phyloP scores from a whole-genome alignment of 92 coral and sea anemone genomes.

The Palythoa grandiflora region DNA sequence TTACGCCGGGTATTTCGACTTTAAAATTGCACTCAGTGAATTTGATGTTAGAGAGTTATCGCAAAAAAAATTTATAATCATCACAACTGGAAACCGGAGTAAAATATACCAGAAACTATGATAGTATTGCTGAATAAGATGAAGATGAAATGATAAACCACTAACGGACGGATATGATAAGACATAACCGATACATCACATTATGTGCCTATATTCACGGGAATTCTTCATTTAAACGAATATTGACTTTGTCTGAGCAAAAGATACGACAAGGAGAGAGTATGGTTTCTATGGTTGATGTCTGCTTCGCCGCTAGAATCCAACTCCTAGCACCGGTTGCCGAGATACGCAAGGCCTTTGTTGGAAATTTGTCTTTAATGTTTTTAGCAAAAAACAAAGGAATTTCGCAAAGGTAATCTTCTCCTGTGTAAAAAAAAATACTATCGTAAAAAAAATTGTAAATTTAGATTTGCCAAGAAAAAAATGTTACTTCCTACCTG shows the following conservation, averaged over 20 bases:
- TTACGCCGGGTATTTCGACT: neutral
- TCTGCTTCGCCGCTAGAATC: slow-evolving; percentile 44
- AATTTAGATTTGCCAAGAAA: neutral
- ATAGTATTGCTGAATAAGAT: slow-evolving; percentile 35
- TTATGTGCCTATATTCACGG: slow-evolving; percentile 62
- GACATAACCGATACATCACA: slow-evolving; percentile 69
- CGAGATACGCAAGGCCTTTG: slow-evolving; percentile 39
- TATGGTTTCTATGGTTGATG: slow-evolving; percentile 38
- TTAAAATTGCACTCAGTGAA: neutral
- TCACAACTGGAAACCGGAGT: slow-evolving; percentile 14
- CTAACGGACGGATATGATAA: slow-evolving; percentile 74
- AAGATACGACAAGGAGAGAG: slow-evolving; percentile 14
- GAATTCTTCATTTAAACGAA: slow-evolving; percentile 73
- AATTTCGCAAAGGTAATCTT: slow-evolving; percentile 42
- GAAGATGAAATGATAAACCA: slow-evolving; percentile 68
- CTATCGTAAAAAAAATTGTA: neutral
- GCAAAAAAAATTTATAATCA: neutral
- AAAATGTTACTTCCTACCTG: neutral
- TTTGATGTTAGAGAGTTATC: slow-evolving; percentile 14
- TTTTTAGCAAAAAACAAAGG: slow-evolving; percentile 48
- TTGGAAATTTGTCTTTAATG: slow-evolving; percentile 39
- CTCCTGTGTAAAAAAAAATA: slow-evolving; percentile 2
- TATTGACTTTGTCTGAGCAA: slow-evolving; percentile 71
- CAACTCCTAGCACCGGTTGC: slow-evolving; percentile 35
- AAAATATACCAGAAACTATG: slow-evolving; percentile 30